These are phyloP conservation scores for Unio delphinus DNA, from an alignment of 2,888 invertebrate species.

Conservation along the genomic window DNA sequence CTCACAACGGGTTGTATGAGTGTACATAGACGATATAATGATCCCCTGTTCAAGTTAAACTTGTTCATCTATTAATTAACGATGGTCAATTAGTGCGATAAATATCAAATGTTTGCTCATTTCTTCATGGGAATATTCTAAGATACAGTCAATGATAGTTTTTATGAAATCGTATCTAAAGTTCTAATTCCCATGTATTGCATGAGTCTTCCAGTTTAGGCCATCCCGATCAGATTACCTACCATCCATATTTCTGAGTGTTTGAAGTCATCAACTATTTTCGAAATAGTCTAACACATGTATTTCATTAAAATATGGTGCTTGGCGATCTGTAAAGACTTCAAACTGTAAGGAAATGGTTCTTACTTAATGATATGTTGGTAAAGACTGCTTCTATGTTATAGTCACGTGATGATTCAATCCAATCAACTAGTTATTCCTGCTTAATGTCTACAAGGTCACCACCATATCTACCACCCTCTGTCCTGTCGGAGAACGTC, in stretches of 20 bases:
- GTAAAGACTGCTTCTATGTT: neutral
- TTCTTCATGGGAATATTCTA: neutral
- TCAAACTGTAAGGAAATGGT: no score
- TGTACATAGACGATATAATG: neutral
- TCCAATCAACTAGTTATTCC: neutral
- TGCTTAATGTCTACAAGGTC: neutral
- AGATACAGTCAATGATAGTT: neutral
- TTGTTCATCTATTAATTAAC: neutral
- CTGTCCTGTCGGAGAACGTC: neutral
- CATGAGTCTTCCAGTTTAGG: no score
- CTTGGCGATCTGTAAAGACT: no score
- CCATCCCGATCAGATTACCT: no score
- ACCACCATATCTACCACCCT: neutral
- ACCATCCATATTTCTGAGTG: no score
- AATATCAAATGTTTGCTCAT: neutral
- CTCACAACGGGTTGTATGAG: neutral
- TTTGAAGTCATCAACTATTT: no score
- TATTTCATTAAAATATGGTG: no score
- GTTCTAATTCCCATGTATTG: no score
- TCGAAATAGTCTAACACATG: no score
- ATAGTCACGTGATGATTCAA: neutral
- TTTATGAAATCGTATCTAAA: neutral
- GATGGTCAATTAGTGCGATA: neutral
- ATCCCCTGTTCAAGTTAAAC: neutral
- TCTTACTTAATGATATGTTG: no score